phyloP scores from a whole-genome alignment of 2,888 invertebrate genomes.

The Yponomeuta malinellus region DNA sequence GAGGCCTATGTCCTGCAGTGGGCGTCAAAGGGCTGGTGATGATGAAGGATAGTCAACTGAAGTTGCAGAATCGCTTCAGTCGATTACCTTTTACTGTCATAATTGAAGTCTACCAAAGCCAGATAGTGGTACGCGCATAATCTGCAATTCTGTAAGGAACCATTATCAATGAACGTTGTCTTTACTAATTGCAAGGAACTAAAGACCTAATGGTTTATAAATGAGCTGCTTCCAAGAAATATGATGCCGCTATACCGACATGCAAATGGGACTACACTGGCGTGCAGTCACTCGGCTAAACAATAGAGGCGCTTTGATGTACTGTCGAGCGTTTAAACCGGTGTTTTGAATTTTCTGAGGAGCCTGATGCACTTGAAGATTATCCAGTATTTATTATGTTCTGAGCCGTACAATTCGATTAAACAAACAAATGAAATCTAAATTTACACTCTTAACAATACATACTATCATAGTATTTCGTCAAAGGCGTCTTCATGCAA shows the following conservation, averaged over 20 bases:
- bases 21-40: too few species aligned
- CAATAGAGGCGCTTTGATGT: neutral
- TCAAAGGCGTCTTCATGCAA: too few species aligned
- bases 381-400: neutral
- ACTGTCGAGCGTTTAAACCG: neutral
- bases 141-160: neutral
- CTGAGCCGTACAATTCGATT: too few species aligned
- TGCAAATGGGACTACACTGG: slow-evolving; percentile 42
- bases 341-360: neutral
- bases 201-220: slow-evolving; percentile 10
- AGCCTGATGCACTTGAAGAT: neutral
- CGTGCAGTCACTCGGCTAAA: slow-evolving; percentile 3
- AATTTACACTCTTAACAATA: too few species aligned
- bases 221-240: slow-evolving; percentile 6
- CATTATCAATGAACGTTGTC: neutral
- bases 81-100: too few species aligned
- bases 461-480: too few species aligned
- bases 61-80: too few species aligned
- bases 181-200: slow-evolving; percentile 10
- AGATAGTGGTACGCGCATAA: too few species aligned
- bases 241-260: slow-evolving; percentile 27
- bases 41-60: too few species aligned
- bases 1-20: too few species aligned
- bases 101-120: too few species aligned
- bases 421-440: too few species aligned